These are phyloP conservation scores for Cosmorhoe ocellata DNA, from an alignment of 2,888 invertebrate species.

Conservation along the genomic window DNA sequence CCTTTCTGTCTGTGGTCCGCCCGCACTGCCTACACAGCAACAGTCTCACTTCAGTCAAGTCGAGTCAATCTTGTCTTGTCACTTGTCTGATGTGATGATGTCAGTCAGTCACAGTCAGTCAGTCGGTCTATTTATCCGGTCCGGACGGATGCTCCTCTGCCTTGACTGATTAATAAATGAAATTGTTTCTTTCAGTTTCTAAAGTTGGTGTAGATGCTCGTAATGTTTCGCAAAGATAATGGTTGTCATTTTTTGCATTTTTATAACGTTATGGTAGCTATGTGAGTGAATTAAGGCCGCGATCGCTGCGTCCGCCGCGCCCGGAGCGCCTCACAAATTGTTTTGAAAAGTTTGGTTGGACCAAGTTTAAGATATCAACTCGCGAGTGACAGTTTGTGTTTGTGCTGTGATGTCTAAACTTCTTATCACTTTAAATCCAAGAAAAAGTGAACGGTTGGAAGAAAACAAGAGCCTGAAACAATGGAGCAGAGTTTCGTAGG, in stretches of 20 bases:
- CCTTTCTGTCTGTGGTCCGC: too few species aligned
- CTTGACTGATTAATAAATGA: too few species aligned
- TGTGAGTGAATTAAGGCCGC: not conserved
- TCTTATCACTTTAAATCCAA: slow-evolving; percentile 56
- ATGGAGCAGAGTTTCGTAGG: slow-evolving; percentile 71
- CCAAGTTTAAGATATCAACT: slow-evolving; percentile 56
- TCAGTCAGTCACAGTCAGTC: too few species aligned
- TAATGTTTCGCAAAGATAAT: not conserved
- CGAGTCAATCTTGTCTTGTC: not conserved
- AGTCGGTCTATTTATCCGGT: too few species aligned
- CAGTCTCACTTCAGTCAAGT: too few species aligned
- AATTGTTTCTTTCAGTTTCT: too few species aligned
- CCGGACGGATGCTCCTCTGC: too few species aligned
- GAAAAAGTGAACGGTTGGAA: slow-evolving; percentile 42
- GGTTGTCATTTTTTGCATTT: too few species aligned
- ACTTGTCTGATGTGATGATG: too few species aligned
- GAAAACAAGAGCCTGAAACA: slow-evolving; percentile 38
- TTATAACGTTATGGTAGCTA: not conserved
- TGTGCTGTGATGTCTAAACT: slow-evolving; percentile 68
- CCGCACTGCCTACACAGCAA: too few species aligned
- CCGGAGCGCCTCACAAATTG: slow-evolving; percentile 30
- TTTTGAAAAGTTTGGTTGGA: slow-evolving; percentile 57
- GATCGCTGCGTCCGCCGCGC: not conserved
- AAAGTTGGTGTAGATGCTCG: too few species aligned
- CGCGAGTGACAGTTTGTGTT: slow-evolving; percentile 56